A percentile compares a stretch with the other conserved stretches of the same genome.
Evolutionary conservation across 1,140 invertebrate species (phyloP).

Genomic region (Sarcophaga bullata): DNA sequence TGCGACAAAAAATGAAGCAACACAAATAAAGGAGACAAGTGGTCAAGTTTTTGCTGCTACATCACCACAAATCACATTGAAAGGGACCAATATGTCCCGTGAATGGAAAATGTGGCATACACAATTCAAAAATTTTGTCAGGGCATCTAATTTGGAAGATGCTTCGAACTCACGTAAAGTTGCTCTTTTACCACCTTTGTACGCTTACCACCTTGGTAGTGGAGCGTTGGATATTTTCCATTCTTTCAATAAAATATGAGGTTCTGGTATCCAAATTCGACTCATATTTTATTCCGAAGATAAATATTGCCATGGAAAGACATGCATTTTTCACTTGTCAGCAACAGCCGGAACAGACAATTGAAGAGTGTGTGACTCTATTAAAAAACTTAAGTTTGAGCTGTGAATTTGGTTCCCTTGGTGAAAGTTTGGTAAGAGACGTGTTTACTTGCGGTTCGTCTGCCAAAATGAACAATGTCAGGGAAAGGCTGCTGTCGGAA

Average conservation of each 20-base stretch:
- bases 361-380: constrained; percentile 45
- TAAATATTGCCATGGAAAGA: constrained; percentile 46
- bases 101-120: constrained; percentile 45
- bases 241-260: constrained; percentile 45
- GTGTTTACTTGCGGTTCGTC: constrained; percentile 43
- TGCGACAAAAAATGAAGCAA: too few relatives aligned
- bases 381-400: constrained; percentile 46
- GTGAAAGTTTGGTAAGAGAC: constrained; percentile 47
- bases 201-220: constrained; percentile 46
- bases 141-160: constrained; percentile 45
- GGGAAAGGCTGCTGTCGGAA: constrained; percentile 42
- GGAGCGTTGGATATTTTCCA: constrained; percentile 47
- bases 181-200: constrained; percentile 47
- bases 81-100: constrained; percentile 31
- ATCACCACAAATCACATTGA: constrained; percentile 26
- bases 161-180: constrained; percentile 53
- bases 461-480: constrained; percentile 22
- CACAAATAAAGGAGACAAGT: too few relatives aligned
- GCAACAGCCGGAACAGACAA: constrained; percentile 45
- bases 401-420: constrained; percentile 46
- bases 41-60: not conserved
- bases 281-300: constrained; percentile 47
- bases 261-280: constrained; percentile 45
- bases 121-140: constrained; percentile 46
- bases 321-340: constrained; percentile 49